Base-by-base conservation (phyloP, 2,888 invertebrate species). In the Latrodectus hesperus region DNA sequence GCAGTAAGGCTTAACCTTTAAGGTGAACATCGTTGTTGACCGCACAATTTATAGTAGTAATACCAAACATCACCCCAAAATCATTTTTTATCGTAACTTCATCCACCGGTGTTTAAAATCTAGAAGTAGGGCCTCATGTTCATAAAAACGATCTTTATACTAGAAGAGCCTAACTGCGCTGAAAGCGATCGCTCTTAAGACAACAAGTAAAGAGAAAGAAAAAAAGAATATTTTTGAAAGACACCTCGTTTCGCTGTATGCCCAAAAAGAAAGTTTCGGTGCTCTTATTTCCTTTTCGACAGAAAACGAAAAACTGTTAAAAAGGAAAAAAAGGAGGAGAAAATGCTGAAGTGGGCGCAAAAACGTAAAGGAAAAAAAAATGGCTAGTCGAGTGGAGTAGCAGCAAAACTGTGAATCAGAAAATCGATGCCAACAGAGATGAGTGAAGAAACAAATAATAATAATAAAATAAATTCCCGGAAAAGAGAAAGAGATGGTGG, bases 371-470 rank as follows among this genome's bases (percentile, higher is more conserved):
- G 70, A 55, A 26, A 8, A 67, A 52, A 68, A 38, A 67, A 74
- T 26, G 60, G 17, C 51, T 38, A 82, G 72, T 65, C 49, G 51
- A 71, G 22, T n/a, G 60, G 22, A 17, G 9, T 60, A 38, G 16
- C 17, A 22, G 49, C 52, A 52, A 14, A 70, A 38, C 75, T 55
- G 14, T 10, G 75, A 75, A 82, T 82, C 55, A 60, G 60, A 70
- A 82, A 82, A 82, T 82, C 82, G 70, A 82, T 75, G 55, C 0
- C 53, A 49, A 70, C 68, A 77, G 51, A 49, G 49, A 71, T 22
- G 52, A 12, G n/a, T 14, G 67, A 52, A 9, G 64, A 65, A 76
- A 51, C 38, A 49, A 76, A 64, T 53, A 81, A 81, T 53, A 81
- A 81, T 53, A 81, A 73, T 80, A 72, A 73, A 72, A 73, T 73